Evolutionary conservation across 2,888 invertebrate genomes (phyloP).

Genomic region (Ectemnius lituratus): DNA sequence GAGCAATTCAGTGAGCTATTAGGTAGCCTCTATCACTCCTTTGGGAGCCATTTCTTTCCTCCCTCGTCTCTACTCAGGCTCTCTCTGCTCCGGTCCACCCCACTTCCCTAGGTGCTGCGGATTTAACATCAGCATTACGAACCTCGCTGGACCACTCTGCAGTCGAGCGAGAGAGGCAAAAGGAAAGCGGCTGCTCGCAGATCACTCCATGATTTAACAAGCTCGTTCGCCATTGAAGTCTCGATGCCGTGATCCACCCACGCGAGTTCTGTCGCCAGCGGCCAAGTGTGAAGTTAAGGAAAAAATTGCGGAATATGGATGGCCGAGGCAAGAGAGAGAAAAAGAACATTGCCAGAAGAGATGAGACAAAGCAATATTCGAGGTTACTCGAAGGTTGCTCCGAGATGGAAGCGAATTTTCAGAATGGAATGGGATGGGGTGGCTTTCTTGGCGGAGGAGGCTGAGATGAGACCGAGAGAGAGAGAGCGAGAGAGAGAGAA

Average conservation of each 20-base stretch:
- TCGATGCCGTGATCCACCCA: too few relatives aligned
- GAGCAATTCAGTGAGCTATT: conserved; percentile 85
- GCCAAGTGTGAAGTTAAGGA: conserved; percentile 4
- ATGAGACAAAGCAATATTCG: conserved; percentile 41
- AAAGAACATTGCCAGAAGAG: conserved; percentile 4
- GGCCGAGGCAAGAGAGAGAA: neutral
- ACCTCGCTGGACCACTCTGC: conserved; percentile 67
- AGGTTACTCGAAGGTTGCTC: conserved; percentile 22
- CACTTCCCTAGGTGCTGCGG: conserved; percentile 58
- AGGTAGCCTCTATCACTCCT: conserved; percentile 81
- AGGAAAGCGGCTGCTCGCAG: conserved; percentile 45
- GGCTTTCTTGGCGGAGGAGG: too few relatives aligned
- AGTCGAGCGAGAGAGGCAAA: conserved; percentile 23
- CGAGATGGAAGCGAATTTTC: conserved; percentile 50
- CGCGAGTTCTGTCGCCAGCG: too few relatives aligned
- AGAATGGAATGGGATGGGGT: conserved; percentile 36
- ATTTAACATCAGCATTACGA: conserved; percentile 73
- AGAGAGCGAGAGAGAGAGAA: conserved; percentile 7
- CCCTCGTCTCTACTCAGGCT: conserved; percentile 48
- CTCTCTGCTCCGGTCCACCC: conserved; percentile 41
- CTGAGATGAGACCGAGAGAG: neutral
- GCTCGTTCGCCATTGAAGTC: neutral
- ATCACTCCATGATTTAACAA: conserved; percentile 29
- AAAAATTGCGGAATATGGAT: conserved; percentile 3
- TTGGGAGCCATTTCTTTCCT: conserved; percentile 78